Evolutionary conservation across 2,797 vertebrate genomes (phyloP).

Genomic region (Carduelis carduelis): DNA sequence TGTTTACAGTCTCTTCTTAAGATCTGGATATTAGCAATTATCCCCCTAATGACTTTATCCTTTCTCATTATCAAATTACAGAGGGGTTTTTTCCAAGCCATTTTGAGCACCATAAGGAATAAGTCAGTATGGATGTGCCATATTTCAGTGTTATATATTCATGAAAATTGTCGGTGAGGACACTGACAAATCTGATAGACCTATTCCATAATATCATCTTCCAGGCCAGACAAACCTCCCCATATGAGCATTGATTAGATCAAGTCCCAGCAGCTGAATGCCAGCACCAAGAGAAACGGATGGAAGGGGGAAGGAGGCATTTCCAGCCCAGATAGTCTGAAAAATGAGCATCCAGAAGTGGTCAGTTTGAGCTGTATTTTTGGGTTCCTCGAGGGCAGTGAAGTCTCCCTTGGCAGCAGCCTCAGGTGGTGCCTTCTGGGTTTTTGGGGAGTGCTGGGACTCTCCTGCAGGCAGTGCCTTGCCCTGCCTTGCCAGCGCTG

Average conservation of each 20-base stretch:
- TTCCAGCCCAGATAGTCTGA: background rate
- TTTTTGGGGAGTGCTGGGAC: background rate
- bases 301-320: background rate
- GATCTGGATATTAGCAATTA: slow-evolving; percentile 32
- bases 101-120: slow-evolving; percentile 2
- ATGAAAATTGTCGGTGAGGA: slow-evolving; percentile 29
- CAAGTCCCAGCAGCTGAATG: background rate
- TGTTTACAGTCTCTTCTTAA: slow-evolving; percentile 23
- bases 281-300: background rate
- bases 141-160: slow-evolving; percentile 56
- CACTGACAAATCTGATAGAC: slow-evolving; percentile 48
- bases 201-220: slow-evolving; percentile 32
- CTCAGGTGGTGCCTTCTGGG: background rate
- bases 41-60: slow-evolving; percentile 24
- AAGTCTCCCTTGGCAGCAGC: background rate
- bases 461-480: background rate
- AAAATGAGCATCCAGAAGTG: background rate
- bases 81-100: background rate
- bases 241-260: slow-evolving; percentile 39
- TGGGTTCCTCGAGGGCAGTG: accelerated
- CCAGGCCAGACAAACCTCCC: slow-evolving; percentile 32
- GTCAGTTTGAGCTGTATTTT: background rate
- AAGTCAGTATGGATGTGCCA: background rate
- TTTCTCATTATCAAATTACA: slow-evolving; percentile 31
- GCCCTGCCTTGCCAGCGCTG: background rate